Base-by-base conservation (phyloP, 2,888 invertebrate genomes). In the Yponomeuta cagnagella region DNA sequence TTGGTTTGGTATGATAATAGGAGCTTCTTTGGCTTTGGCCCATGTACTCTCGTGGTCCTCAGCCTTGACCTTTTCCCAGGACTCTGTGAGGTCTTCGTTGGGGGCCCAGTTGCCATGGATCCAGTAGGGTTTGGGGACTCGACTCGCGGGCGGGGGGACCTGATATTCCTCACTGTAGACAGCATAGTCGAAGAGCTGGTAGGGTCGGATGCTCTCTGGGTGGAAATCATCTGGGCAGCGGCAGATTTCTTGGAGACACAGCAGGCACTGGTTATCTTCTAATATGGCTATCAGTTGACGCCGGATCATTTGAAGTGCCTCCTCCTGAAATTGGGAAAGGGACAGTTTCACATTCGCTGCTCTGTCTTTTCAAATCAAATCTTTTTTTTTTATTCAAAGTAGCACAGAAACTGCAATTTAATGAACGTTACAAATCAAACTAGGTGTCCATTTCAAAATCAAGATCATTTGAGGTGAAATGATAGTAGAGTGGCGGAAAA, bases 41-140 rank as follows among this genome's bases (percentile, higher is more conserved):
- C 43, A 15, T 3, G 43, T 10, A n/a, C 43, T 12, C 37, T 67
- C n/a, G 1, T n/a, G n/a, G 9, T 67, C 3, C 37, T 67, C 43
- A 15, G 37, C n/a, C 15, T 43, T 12, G 10, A 67, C 43, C 15
- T 37, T n/a, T 3, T 10, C 15, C 67, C 67, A 67, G n/a, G 67
- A 4, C 10, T n/a, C 15, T n/a, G 33, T 4, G 0, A 67, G 43
- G 43, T 67, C 67, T 0, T 67, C 37, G 9, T 31, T 37, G 33
- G 10, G 10, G n/a, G 1, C 43, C n/a, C n/a, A n/a, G n/a, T n/a
- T 43, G 33, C 67, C 31, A 43, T 64, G 64, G 30, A 30, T 64
- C 65, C 65, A 67, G 67, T 67, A 37, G 8, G 67, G 67, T 43
- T 6, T 37, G 15, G 67, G 67, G 6, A 67, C 33, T 31, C 12